Base-by-base conservation (phyloP, 2,113 vertebrate genomes). In the Otus sunia region DNA sequence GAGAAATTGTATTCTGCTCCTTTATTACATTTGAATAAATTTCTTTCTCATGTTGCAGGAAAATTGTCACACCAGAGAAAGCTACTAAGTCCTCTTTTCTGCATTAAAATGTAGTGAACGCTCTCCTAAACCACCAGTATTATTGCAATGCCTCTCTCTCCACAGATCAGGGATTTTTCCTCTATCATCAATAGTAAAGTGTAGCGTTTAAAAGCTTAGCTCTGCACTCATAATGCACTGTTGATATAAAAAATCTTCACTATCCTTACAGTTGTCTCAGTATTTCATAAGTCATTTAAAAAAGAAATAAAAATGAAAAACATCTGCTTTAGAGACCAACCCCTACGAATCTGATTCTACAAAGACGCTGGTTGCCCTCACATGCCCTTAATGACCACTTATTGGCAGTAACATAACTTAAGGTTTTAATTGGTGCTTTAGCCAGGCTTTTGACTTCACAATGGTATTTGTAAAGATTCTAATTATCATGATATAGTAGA, bases 381-480 rank as follows among this genome's bases (percentile, higher is more conserved):
- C 69, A 3, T 91, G 91, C 89, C 95, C 91, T 89, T 96, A 95
- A 94, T 96, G 94, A 88, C 94, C 81, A 91, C 53, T 94, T 95
- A 95, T 94, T 97, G 94, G 91, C 96, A 97, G 83, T 66, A 85
- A 94, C 94, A 91, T 94, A 96, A 95, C 69, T 95, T 96, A 91
- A 83, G 93, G 77, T 86, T 95, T 96, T 94, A 92, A 97, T 32
- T 95, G 94, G 92, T 82, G 84, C 37, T 91, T 91, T 85, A 96
- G 41, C 77, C 78, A 95, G 91, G 67, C 76, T 88, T 94, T 94
- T 86, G 77, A 91, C 87, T 97, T 86, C 77, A 36, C 73, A 37
- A 45, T n/a, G 63, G 77, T 85, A 86, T 96, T 95, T 95, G 93
- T 93, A 96, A 96, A 86, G 94, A 93, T 96, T 86, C 88, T 90